Evolutionary conservation across 2,113 vertebrate genomes (phyloP).

Genomic region (Platysternon megacephalum): DNA sequence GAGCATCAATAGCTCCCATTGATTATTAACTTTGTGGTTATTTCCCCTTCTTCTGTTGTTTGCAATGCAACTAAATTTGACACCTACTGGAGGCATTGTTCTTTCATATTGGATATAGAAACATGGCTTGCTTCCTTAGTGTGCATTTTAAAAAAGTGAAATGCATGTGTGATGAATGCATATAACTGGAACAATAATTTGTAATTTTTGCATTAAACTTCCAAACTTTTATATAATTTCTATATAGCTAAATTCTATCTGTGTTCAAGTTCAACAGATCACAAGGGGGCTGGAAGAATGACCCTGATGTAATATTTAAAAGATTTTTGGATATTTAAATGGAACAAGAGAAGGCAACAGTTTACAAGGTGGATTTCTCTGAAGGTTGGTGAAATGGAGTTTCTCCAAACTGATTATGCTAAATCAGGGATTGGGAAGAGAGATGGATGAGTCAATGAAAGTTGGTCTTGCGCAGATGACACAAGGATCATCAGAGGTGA

Average conservation of each 20-base stretch:
- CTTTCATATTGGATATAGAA: background rate
- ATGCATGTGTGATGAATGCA: background rate
- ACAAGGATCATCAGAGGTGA: constrained; percentile 8
- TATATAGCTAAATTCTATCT: background rate
- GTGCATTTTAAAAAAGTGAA: background rate
- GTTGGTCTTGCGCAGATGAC: background rate
- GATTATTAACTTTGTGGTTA: accelerated
- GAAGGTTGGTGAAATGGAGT: background rate
- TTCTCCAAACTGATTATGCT: background rate
- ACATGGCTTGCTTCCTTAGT: background rate
- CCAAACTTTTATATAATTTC: background rate
- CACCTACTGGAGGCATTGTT: background rate
- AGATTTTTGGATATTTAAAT: background rate
- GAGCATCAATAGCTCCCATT: accelerated
- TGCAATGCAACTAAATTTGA: background rate
- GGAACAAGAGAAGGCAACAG: background rate
- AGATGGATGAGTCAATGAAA: background rate
- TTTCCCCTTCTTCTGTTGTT: background rate
- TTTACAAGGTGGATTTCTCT: background rate
- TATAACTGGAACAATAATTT: background rate
- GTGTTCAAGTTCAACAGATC: background rate
- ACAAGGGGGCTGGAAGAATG: background rate
- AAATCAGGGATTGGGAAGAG: background rate
- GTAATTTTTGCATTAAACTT: background rate
- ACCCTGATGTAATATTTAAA: background rate